A percentile compares a stretch with the other conserved stretches of the same genome.
Evolutionary conservation across 2,113 vertebrate genomes (phyloP).

Genomic region (Platichthys flesus): DNA sequence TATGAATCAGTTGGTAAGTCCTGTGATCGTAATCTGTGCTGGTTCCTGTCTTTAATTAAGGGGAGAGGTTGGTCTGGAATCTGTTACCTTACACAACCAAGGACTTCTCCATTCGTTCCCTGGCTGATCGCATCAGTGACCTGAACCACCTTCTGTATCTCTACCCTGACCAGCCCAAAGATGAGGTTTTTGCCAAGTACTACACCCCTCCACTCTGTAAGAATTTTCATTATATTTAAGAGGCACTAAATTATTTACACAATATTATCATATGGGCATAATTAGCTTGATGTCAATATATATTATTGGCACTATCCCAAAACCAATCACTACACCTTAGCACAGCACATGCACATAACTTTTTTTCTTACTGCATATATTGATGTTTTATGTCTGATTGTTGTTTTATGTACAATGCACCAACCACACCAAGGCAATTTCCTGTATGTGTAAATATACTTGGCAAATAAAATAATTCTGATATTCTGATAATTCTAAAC

Average conservation of each 20-base stretch:
- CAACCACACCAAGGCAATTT: no score
- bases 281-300: background rate
- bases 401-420: no score
- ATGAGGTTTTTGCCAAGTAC: constrained; percentile 97
- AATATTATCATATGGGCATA: background rate
- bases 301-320: no score
- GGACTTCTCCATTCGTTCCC: constrained; percentile 97
- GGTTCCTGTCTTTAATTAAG: constrained; percentile 66
- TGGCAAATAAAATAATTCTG: no score
- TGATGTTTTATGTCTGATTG: no score
- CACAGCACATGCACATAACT: no score
- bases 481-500: no score
- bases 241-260: background rate
- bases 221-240: constrained; percentile 32
- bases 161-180: constrained; percentile 94
- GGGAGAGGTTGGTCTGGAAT: constrained; percentile 98
- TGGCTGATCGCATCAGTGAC: constrained; percentile 96
- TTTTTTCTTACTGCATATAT: no score
- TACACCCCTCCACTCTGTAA: constrained; percentile 95
- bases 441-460: no score
- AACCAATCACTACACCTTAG: no score
- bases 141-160: constrained; percentile 94
- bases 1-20: background rate
- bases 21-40: background rate
- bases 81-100: constrained; percentile 97